Base-by-base conservation (phyloP, 2,113 vertebrate species). In the Rhipidura dahli region DNA sequence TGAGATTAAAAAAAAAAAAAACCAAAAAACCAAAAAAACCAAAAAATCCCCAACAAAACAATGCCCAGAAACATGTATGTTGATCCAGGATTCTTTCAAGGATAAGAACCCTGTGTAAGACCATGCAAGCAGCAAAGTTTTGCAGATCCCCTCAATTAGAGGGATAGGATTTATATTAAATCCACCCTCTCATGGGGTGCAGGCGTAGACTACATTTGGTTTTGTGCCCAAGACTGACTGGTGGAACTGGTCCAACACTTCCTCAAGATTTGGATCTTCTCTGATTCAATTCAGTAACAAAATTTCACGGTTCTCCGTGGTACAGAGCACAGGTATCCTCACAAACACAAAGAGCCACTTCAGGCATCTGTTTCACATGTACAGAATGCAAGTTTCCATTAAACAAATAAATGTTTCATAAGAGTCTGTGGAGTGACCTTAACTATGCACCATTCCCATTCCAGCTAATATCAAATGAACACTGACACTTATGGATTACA, bases 141-240 rank as follows among this genome's bases (percentile, higher is more conserved):
- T 73, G 33, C 20, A 70, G 10, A 30, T 7, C n/a, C n/a, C n/a
- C n/a, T n/a, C n/a, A n/a, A n/a, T n/a, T n/a, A 49, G 6, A 78
- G 13, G 30, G 23, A 35, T 1, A 44, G 11, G 13, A 37, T 50
- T 71, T 28, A 45, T 3, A 31, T 21, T 6, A 70, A 50, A 75
- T 49, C 10, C n/a, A 80, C 5, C 2, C 17, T 77, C 53, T 44
- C 1, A 0, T 1, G 23, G 5, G 8, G 21, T 35, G 30, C 19
- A 71, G 17, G 63, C 45, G 31, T 37, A 37, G 18, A 19, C 21
- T 39, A 4, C 13, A 30, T 18, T 19, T 56, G 8, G 10, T 71
- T 87, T 47, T 20, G 7, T 23, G 24, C 18, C 17, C 5, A 8
- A 37, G 22, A 35, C 26, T 19, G 35, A 68, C 17, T 11, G 20